Percentiles rank a stretch among this genome's conserved stretches.
phyloP scores from a whole-genome alignment of 2,113 vertebrate species.

The Planiliza haematocheilus region DNA sequence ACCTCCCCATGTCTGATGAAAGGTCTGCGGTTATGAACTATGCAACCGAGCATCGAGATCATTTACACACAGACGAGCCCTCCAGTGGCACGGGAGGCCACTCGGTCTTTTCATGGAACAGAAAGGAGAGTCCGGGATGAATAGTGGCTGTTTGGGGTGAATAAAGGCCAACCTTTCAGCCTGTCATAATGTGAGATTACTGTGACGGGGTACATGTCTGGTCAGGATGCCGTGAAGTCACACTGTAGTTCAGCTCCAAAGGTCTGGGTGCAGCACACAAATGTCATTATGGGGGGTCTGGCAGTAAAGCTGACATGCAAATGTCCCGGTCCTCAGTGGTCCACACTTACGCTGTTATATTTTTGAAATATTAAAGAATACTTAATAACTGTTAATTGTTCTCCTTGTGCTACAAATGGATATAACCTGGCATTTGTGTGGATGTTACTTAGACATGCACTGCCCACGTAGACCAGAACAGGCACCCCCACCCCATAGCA shows the following conservation, averaged over 20 bases:
- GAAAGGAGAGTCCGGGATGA: constrained; percentile 67
- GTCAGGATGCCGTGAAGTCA: constrained; percentile 66
- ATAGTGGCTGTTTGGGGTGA: constrained; percentile 71
- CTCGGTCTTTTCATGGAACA: constrained; percentile 60
- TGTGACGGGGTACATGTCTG: constrained; percentile 71
- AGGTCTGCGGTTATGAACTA: constrained; percentile 64
- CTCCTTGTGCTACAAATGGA: no score
- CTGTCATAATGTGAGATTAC: constrained; percentile 76
- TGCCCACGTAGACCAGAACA: no score
- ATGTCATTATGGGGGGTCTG: constrained; percentile 58
- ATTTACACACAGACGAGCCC: constrained; percentile 72
- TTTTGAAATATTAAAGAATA: no score
- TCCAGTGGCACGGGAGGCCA: constrained; percentile 68
- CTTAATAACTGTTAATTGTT: no score
- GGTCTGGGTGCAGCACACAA: constrained; percentile 30
- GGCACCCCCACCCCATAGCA: constrained; percentile 15
- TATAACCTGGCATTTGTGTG: no score
- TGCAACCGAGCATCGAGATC: constrained; percentile 58
- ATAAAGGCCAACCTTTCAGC: constrained; percentile 72
- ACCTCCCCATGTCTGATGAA: constrained; percentile 70
- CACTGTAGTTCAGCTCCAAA: constrained; percentile 59
- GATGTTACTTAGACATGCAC: no score
- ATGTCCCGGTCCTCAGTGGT: constrained; percentile 56
- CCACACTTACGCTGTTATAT: not conserved
- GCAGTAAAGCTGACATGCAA: constrained; percentile 39